Evolutionary conservation across 2,797 vertebrate genomes (phyloP).

Genomic region (Pseudomugil gertrudae): DNA sequence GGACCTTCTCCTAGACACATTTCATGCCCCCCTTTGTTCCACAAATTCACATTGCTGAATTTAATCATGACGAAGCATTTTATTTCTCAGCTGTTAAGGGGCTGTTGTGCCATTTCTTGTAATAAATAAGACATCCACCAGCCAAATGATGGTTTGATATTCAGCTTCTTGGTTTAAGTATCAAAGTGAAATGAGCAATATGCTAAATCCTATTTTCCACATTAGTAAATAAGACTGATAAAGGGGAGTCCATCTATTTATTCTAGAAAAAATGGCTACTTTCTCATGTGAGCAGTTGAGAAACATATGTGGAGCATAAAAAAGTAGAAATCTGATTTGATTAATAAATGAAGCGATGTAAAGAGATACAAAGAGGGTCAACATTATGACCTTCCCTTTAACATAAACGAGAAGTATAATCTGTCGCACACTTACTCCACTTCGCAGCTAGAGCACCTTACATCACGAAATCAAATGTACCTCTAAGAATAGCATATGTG

Average conservation of each 20-base stretch:
- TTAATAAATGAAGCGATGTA: background rate
- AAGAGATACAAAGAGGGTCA: background rate
- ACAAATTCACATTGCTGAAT: no score
- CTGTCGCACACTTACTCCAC: background rate
- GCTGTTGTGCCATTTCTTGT: background rate
- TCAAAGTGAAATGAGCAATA: no score
- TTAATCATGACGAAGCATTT: no score
- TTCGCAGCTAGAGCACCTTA: background rate
- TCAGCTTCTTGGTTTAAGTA: no score
- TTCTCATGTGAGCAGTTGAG: background rate
- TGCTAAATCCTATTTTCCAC: no score
- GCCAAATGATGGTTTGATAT: no score
- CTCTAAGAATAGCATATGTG: background rate
- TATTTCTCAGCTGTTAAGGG: no score
- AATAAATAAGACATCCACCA: no score
- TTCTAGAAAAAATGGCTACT: no score
- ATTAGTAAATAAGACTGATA: no score
- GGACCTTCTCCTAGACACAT: background rate
- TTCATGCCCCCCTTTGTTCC: no score
- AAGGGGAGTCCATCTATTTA: no score
- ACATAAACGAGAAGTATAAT: background rate
- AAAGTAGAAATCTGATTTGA: background rate
- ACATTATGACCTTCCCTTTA: background rate
- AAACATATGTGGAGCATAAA: background rate
- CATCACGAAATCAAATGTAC: background rate